These are phyloP conservation scores for Erynnis tages DNA, from an alignment of 2,888 invertebrate species.

Conservation along the genomic window DNA sequence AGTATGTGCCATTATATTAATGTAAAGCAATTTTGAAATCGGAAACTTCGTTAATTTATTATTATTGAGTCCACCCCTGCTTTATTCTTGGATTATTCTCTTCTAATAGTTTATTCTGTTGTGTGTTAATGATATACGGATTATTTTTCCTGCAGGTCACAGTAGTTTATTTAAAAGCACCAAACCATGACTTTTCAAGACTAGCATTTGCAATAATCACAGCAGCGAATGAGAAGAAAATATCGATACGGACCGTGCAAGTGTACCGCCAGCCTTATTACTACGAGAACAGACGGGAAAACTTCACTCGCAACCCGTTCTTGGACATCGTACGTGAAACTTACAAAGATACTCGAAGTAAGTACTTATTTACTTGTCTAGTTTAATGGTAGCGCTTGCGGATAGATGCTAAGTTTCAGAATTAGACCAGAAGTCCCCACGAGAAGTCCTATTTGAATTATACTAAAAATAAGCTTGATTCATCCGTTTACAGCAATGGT, in stretches of 20 bases:
- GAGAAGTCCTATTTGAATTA: too few species aligned
- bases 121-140: not conserved
- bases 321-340: slow-evolving; percentile 90
- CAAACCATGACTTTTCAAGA: slow-evolving; percentile 87
- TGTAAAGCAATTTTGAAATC: too few species aligned
- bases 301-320: slow-evolving; percentile 93
- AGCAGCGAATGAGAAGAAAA: slow-evolving; percentile 86
- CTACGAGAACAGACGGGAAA: slow-evolving; percentile 83
- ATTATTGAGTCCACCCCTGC: too few species aligned
- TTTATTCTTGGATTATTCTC: too few species aligned
- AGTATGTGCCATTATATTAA: not conserved
- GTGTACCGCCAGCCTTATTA: slow-evolving; percentile 82
- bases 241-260: slow-evolving; percentile 83
- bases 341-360: slow-evolving; percentile 93
- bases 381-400: not conserved
- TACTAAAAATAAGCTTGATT: too few species aligned
- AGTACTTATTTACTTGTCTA: slow-evolving; percentile 53
- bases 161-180: slow-evolving; percentile 91
- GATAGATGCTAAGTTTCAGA: too few species aligned
- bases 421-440: too few species aligned
- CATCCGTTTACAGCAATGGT: too few species aligned
- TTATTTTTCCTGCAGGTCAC: slow-evolving; percentile 83
- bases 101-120: not conserved
- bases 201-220: slow-evolving; percentile 90
- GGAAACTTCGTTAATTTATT: too few species aligned